Evolutionary conservation across 1,140 invertebrate species (phyloP).

Genomic region (Drosophila rufa): DNA sequence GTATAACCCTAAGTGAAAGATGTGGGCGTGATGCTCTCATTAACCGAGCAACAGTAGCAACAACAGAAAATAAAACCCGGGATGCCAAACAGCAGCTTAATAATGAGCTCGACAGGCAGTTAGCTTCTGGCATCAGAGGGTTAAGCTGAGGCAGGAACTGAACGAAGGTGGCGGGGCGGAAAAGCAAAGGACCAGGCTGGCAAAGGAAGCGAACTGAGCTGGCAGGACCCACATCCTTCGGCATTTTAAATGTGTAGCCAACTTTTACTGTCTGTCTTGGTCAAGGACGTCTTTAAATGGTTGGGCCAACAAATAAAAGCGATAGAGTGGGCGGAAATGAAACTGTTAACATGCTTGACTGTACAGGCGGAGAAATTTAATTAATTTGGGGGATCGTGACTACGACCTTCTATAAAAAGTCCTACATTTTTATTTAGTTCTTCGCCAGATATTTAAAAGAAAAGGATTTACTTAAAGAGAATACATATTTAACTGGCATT

Average conservation of each 20-base stretch:
- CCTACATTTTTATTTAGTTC: background rate
- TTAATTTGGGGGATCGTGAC: constrained; percentile 3
- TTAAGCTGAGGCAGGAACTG: constrained; percentile 25
- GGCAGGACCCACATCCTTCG: constrained; percentile 44
- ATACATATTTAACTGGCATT: background rate
- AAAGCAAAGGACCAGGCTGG: background rate
- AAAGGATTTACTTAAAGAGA: background rate
- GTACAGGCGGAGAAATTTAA: background rate
- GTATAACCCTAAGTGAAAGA: constrained; percentile 36
- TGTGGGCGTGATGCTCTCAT: constrained; percentile 50
- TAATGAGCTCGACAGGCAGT: constrained; percentile 41
- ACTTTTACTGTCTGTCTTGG: constrained; percentile 17
- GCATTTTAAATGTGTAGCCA: constrained; percentile 53
- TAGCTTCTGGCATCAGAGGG: constrained; percentile 34
- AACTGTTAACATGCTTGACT: constrained; percentile 8
- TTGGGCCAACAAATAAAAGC: background rate
- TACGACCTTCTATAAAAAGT: background rate
- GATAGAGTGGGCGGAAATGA: background rate
- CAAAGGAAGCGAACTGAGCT: background rate
- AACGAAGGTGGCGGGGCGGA: constrained; percentile 25
- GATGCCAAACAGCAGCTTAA: constrained; percentile 36
- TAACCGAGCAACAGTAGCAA: constrained; percentile 25
- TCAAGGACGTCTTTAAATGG: constrained; percentile 53
- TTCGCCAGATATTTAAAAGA: background rate
- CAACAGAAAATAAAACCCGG: constrained; percentile 32